Conservation (phyloP, 1,140 invertebrate species). For the Papilio xuthus region DNA sequence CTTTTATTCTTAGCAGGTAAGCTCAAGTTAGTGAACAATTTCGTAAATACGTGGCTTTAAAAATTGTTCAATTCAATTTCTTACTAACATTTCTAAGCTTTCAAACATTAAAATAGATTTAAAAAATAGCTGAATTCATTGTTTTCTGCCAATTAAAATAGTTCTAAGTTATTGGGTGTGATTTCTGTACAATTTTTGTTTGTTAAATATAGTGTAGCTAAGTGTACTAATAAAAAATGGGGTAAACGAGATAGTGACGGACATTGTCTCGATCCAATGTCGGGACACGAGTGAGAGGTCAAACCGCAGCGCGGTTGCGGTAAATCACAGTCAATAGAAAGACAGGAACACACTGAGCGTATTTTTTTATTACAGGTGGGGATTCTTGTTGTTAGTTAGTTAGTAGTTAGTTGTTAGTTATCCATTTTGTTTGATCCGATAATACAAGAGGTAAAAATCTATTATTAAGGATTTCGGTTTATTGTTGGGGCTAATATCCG, state of each 20-base stretch:
- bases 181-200: not conserved
- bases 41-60: not conserved
- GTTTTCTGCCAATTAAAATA: not conserved
- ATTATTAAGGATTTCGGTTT: too few relatives aligned
- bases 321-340: conserved; percentile 32
- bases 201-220: not conserved
- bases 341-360: not conserved
- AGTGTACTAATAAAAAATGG: conserved; percentile 30
- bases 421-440: not conserved
- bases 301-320: conserved; percentile 35
- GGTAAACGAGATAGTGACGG: conserved; percentile 23
- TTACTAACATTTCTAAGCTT: not conserved
- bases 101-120: not conserved
- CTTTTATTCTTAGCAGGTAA: conserved; percentile 10
- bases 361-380: not conserved
- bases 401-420: not conserved
- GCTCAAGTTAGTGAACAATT: not conserved
- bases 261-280: conserved; percentile 38
- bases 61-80: not conserved
- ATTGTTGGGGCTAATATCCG: too few relatives aligned
- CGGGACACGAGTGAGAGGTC: conserved; percentile 36
- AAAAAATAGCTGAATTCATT: not conserved
- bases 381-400: not conserved
- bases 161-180: not conserved
- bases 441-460: not conserved